Conservation (phyloP, 2,113 vertebrate genomes). For the Nyctereutes procyonoides region DNA sequence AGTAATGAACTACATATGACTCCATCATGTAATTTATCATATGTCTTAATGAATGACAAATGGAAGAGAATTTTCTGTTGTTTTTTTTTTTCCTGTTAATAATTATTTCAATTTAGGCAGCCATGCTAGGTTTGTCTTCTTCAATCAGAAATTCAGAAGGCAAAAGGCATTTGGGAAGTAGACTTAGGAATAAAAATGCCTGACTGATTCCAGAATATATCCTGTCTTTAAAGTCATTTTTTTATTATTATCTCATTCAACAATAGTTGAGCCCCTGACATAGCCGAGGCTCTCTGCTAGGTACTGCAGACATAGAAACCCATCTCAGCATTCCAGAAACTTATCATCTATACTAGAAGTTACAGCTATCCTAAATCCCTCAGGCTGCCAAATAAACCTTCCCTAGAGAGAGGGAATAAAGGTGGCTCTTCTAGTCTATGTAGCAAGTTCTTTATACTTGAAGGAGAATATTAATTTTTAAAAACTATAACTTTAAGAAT, state of each 20-base stretch:
- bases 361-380: not conserved
- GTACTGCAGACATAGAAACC: not conserved
- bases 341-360: not conserved
- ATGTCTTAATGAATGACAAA: constrained; percentile 70
- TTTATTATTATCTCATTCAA: not conserved
- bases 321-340: not conserved
- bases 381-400: not conserved
- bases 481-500: not conserved
- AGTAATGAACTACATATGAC: constrained; percentile 54
- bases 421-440: not conserved
- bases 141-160: constrained; percentile 39
- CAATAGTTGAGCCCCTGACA: not conserved
- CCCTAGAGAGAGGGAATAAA: not conserved
- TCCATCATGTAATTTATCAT: constrained; percentile 56
- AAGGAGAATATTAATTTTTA: not conserved
- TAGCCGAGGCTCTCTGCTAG: not conserved
- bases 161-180: not conserved
- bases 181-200: not conserved
- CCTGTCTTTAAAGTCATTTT: not conserved
- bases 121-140: constrained; percentile 19
- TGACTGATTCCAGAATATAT: not conserved
- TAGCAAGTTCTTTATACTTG: not conserved
- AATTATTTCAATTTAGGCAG: constrained; percentile 29
- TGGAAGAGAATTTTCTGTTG: not conserved
- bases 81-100: not conserved